phyloP scores from a whole-genome alignment of 2,113 vertebrate genomes.

The Atlantisia rogersi region DNA sequence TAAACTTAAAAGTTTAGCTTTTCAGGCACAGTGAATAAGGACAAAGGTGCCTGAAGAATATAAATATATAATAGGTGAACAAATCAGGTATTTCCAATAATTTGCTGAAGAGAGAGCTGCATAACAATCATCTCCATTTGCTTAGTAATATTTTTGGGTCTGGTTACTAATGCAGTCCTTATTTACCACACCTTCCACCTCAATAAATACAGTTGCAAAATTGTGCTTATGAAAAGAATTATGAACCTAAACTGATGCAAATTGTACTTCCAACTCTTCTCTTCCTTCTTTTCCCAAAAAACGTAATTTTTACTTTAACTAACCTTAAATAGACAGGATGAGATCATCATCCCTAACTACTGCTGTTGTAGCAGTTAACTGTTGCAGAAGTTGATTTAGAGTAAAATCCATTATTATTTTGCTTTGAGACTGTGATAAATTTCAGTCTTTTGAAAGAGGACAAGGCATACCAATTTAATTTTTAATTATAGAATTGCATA shows the following conservation, averaged over 20 bases:
- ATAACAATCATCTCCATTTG: not conserved
- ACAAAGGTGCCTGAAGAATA: not conserved
- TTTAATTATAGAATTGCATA: not conserved
- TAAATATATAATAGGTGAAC: not conserved
- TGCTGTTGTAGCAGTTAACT: not conserved
- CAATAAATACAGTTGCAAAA: not conserved
- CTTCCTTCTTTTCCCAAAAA: not conserved
- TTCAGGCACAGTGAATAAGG: not conserved
- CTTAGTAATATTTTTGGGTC: not conserved
- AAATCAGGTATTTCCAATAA: not conserved
- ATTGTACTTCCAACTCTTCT: not conserved
- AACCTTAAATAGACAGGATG: not conserved
- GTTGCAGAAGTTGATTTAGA: not conserved
- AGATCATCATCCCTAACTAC: not conserved
- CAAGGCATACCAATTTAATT: not conserved
- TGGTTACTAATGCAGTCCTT: accelerated
- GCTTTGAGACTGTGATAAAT: not conserved
- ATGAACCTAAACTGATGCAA: not conserved
- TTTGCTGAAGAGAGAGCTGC: not conserved
- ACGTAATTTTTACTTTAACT: not conserved
- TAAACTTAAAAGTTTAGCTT: not conserved
- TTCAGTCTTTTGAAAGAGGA: not conserved
- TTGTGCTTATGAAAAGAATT: not conserved
- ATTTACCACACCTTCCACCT: not conserved
- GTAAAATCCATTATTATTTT: not conserved